phyloP scores from a whole-genome alignment of 2,113 vertebrate species.

The Catagonus wagneri region DNA sequence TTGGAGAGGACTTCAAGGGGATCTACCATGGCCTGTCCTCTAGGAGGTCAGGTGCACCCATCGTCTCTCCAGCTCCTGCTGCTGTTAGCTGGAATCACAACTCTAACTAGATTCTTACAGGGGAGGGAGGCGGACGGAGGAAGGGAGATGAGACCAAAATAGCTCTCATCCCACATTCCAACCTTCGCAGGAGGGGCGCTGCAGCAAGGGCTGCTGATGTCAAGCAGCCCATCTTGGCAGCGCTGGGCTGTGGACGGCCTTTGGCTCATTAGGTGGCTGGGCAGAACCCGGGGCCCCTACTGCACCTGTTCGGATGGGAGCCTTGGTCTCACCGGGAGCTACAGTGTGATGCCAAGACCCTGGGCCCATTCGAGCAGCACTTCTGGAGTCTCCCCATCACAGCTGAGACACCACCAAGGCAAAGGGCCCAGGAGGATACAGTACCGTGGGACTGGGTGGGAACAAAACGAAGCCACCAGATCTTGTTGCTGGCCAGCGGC shows the following conservation, averaged over 20 bases:
- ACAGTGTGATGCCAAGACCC: slow-evolving; percentile 46
- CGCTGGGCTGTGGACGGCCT: slow-evolving; percentile 52
- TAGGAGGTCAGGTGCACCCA: background rate
- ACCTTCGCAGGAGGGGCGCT: slow-evolving; percentile 49
- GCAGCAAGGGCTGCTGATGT: slow-evolving; percentile 44
- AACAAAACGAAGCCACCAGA: slow-evolving; percentile 27
- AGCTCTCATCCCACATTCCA: slow-evolving; percentile 73
- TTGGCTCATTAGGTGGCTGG: slow-evolving; percentile 37
- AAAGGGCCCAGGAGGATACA: background rate
- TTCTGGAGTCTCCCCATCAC: slow-evolving; percentile 20
- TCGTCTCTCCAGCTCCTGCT: background rate
- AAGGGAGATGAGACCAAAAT: slow-evolving; percentile 74
- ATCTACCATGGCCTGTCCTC: background rate
- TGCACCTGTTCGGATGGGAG: slow-evolving; percentile 69
- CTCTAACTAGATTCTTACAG: slow-evolving; percentile 43
- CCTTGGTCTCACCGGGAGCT: background rate
- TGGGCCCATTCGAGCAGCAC: background rate
- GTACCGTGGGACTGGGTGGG: background rate
- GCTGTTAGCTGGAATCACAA: slow-evolving; percentile 36
- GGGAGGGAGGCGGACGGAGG: background rate
- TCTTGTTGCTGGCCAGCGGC: background rate
- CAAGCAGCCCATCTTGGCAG: slow-evolving; percentile 39
- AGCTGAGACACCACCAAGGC: background rate
- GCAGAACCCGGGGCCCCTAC: slow-evolving; percentile 17
- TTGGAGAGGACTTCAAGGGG: background rate